Percentiles rank a stretch among this genome's conserved stretches.
phyloP scores from a whole-genome alignment of 2,888 invertebrate genomes.

The Caenorhabditis doughertyi region DNA sequence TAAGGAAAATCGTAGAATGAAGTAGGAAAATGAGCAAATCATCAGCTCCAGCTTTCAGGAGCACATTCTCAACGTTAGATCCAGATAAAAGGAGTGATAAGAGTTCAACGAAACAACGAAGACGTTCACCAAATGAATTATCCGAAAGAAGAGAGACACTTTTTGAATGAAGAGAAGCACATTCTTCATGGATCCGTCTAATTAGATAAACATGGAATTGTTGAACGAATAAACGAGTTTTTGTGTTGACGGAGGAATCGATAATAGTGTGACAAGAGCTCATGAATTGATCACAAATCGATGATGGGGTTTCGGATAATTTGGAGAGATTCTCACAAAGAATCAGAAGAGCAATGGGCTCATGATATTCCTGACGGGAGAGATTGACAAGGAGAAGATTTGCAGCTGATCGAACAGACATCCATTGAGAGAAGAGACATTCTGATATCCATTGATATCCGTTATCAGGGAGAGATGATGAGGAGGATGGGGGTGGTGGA shows the following conservation, averaged over 20 bases:
- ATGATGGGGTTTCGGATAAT: slow-evolving; percentile 14
- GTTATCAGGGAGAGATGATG: too few species aligned
- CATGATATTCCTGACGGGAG: slow-evolving; percentile 54
- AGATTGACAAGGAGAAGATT: slow-evolving; percentile 60
- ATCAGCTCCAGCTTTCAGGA: slow-evolving; percentile 68
- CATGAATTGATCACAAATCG: slow-evolving; percentile 68
- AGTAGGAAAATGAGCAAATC: slow-evolving; percentile 69
- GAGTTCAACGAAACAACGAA: slow-evolving; percentile 61
- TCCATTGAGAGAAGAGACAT: slow-evolving; percentile 69
- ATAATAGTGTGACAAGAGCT: slow-evolving; percentile 60
- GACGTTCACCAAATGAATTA: slow-evolving; percentile 52
- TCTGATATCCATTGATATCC: slow-evolving; percentile 65
- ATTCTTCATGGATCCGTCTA: slow-evolving; percentile 58
- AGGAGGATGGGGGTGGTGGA: neutral
- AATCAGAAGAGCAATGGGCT: slow-evolving; percentile 56
- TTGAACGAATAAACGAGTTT: slow-evolving; percentile 66
- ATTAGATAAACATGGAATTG: slow-evolving; percentile 70
- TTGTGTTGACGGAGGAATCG: slow-evolving; percentile 53
- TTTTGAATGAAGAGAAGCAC: slow-evolving; percentile 37
- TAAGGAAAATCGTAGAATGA: slow-evolving; percentile 70
- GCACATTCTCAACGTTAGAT: slow-evolving; percentile 60
- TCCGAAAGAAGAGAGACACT: slow-evolving; percentile 26
- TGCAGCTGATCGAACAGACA: slow-evolving; percentile 61
- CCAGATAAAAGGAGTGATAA: slow-evolving; percentile 64
- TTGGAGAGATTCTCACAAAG: slow-evolving; percentile 57